Evolutionary conservation across 2,113 vertebrate species (phyloP).

Genomic region (Xerus inauris): DNA sequence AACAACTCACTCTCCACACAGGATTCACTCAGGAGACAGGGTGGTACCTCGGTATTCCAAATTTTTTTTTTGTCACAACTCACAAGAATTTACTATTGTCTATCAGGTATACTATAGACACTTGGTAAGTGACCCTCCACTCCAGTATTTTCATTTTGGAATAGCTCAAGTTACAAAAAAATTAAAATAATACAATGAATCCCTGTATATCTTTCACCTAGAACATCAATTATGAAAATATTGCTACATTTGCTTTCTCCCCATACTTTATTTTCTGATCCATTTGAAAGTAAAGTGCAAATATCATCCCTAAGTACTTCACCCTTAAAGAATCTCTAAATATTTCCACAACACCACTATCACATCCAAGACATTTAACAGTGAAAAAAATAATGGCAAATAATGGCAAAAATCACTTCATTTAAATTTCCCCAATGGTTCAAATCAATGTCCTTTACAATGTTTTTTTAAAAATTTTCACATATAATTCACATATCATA

Average conservation of each 20-base stretch:
- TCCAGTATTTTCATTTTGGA: not conserved
- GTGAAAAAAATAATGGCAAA: constrained; percentile 19
- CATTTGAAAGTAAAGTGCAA: constrained; percentile 48
- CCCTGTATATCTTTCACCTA: not conserved
- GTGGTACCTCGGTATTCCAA: not conserved
- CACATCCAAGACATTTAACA: constrained; percentile 25
- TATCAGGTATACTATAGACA: not conserved
- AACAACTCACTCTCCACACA: not conserved
- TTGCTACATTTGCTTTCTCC: not conserved
- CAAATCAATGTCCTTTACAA: not conserved
- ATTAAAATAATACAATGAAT: constrained; percentile 2
- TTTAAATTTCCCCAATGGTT: not conserved
- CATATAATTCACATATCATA: not conserved
- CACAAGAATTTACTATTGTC: not conserved
- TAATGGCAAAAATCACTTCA: constrained; percentile 14
- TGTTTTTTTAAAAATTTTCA: not conserved
- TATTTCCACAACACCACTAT: constrained; percentile 29
- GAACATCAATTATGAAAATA: not conserved
- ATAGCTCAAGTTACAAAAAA: constrained; percentile 10
- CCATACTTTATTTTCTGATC: not conserved
- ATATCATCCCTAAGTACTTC: not conserved
- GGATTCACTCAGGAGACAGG: not conserved
- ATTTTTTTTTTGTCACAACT: not conserved
- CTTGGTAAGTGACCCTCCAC: not conserved
- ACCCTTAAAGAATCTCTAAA: constrained; percentile 38